Evolutionary conservation across 2,888 invertebrate species (phyloP).

Genomic region (Idaea biselata): DNA sequence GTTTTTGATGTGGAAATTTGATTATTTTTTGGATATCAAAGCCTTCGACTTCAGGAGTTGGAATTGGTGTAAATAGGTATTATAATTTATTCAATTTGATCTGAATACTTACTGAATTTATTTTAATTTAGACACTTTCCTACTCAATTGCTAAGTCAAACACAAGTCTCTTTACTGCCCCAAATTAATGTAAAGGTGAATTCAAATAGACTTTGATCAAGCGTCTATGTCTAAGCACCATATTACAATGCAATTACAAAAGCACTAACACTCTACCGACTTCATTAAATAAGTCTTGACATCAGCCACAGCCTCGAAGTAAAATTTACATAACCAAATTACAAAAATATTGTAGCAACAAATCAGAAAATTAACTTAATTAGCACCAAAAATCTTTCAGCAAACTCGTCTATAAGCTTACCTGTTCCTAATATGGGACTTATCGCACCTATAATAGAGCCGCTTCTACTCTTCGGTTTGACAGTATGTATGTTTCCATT

Average conservation of each 20-base stretch:
- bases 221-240: too few species aligned
- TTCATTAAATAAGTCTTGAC: too few species aligned
- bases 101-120: not conserved
- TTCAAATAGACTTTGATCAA: too few species aligned
- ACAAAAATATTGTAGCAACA: not conserved
- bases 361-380: too few species aligned
- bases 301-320: too few species aligned
- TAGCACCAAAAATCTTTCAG: not conserved
- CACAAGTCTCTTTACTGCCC: not conserved
- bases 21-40: not conserved
- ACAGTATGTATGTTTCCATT: constrained; percentile 48
- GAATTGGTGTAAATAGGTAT: not conserved
- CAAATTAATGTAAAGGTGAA: not conserved
- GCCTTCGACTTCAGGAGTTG: not conserved
- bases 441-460: constrained; percentile 76
- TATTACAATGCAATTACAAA: too few species aligned
- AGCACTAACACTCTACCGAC: too few species aligned
- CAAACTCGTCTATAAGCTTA: constrained; percentile 24
- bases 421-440: constrained; percentile 78
- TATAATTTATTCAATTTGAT: constrained; percentile 2
- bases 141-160: not conserved
- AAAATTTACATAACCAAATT: too few species aligned
- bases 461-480: constrained; percentile 74
- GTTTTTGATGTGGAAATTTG: constrained; percentile 1
- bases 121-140: not conserved